Percentiles rank a stretch among this genome's conserved stretches.
phyloP scores from a whole-genome alignment of 2,888 invertebrate species.

The Drosophila infuscata region DNA sequence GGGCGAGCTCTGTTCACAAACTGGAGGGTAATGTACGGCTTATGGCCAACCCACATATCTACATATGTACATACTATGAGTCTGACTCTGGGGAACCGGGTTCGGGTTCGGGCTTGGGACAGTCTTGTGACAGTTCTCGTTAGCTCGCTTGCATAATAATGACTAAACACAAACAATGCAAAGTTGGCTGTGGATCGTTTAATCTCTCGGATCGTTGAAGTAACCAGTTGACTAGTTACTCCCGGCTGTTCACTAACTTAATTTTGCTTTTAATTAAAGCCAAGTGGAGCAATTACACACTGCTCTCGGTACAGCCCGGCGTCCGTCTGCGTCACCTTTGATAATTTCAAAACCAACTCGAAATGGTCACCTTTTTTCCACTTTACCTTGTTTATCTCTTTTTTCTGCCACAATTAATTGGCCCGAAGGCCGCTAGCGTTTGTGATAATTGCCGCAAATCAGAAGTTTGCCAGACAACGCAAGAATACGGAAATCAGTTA shows the following conservation, averaged over 20 bases:
- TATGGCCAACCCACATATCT: conserved; percentile 60
- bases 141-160: conserved; percentile 57
- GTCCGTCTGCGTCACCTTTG: conserved; percentile 29
- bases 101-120: conserved; percentile 28
- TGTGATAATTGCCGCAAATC: conserved; percentile 20
- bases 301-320: background rate
- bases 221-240: conserved; percentile 25
- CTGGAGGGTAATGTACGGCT: conserved; percentile 69
- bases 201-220: conserved; percentile 24
- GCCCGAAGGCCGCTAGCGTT: conserved; percentile 55
- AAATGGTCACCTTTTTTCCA: conserved; percentile 17
- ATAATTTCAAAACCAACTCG: conserved; percentile 28
- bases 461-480: conserved; percentile 6
- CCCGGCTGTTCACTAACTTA: conserved; percentile 19
- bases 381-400: conserved; percentile 33
- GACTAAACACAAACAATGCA: conserved; percentile 8
- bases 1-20: conserved; percentile 31
- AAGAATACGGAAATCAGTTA: conserved; percentile 24
- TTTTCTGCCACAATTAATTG: conserved; percentile 53
- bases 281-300: conserved; percentile 45
- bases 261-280: conserved; percentile 67
- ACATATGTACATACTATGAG: conserved; percentile 8
- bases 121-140: conserved; percentile 70
- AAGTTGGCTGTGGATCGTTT: conserved; percentile 14
- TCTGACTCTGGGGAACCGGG: conserved; percentile 20